Base-by-base conservation (phyloP, 1,140 invertebrate genomes). In the Apis laboriosa region DNA sequence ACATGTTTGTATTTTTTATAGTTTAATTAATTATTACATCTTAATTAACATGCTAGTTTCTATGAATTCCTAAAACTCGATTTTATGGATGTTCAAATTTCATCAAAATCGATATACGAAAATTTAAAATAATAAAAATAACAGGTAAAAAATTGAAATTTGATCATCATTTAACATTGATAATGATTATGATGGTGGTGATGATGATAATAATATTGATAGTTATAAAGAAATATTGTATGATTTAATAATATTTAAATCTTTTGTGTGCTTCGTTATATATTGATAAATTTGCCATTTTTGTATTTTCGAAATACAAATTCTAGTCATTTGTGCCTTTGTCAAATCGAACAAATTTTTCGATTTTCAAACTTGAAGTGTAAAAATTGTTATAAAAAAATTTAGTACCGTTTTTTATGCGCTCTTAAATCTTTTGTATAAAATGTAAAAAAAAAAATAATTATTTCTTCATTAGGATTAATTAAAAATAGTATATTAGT, bases 61-160 rank as follows among this genome's bases (percentile, higher is more conserved):
- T 70, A 49, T n/a, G 79, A 76, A 49, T 49, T 49, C 19, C 51
- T 61, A 61, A 34, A 34, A 34, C 3, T 61, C 28, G 43, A 64
- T 28, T 61, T 61, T 17, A 53, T 19, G 49, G 17, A 63, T 80
- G 79, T 67, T 81, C 79, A 81, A 81, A 81, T 81, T 81, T 81
- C 72, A 49, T 28, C 3, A 15, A 71, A 43, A 21, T 34, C 2
- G 5, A 79, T 49, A 60, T 12, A 24, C 17, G 12, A 55, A 55
- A 13, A 28, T 28, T 19, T 3, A 1, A 74, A 49, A 34, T 74
- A 11, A 53, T 58, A 73, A 60, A 9, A 58, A 17, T 11, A 61
- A 43, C 4, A 1, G 19, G 15, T 43, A 17, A 55, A 9, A 55
- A 67, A 77, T 56, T 55, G 79, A 81, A 81, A 76, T 81, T 81